phyloP scores from a whole-genome alignment of 2,113 vertebrate species.

The Paratilapia polleni region DNA sequence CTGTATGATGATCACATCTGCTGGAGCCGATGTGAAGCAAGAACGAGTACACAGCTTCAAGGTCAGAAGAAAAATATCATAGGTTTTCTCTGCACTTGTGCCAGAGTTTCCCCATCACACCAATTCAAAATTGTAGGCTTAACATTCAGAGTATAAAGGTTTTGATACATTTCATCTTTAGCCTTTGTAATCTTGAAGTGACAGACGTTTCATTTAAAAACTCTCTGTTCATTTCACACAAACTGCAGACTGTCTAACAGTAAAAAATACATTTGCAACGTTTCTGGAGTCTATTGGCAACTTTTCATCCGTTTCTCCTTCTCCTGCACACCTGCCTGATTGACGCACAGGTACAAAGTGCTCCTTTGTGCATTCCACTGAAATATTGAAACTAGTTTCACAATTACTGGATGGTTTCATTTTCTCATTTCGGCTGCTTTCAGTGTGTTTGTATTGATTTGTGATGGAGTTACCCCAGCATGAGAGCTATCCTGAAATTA shows the following conservation, averaged over 20 bases:
- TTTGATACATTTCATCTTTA: not conserved
- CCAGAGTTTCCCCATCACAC: not conserved
- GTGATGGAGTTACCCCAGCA: not conserved
- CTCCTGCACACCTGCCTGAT: not conserved
- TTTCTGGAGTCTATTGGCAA: not conserved
- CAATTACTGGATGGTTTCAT: constrained; percentile 15
- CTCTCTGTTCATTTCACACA: not conserved
- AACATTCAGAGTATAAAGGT: not conserved
- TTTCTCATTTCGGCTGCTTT: constrained; percentile 10
- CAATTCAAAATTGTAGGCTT: not conserved
- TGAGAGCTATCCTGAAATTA: not conserved
- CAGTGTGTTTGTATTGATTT: not conserved
- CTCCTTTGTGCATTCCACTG: not conserved
- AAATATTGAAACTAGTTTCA: constrained; percentile 19
- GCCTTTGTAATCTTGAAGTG: not conserved
- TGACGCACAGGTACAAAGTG: not conserved
- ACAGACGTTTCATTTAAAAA: not conserved
- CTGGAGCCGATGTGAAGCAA: not conserved
- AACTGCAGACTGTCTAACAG: not conserved
- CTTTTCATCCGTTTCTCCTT: not conserved
- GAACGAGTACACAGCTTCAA: not conserved
- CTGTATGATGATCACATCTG: not conserved
- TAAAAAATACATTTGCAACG: not conserved
- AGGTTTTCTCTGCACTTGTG: not conserved
- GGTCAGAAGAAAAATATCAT: not conserved